Conservation (phyloP, 2,888 invertebrate species). For the Meta bourneti region DNA sequence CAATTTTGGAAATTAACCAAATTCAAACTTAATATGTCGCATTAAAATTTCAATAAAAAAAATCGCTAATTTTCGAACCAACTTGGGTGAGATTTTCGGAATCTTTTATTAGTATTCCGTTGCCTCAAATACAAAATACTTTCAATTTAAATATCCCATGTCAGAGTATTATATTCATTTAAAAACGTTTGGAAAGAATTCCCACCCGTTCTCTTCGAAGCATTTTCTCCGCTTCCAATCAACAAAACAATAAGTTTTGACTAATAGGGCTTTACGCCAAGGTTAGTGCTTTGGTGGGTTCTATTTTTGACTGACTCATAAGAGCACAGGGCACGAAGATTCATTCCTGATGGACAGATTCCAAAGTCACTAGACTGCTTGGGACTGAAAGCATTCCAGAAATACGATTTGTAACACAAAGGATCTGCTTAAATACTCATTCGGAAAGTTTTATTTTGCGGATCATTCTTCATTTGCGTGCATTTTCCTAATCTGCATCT, state of each 20-base stretch:
- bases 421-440: too few species aligned
- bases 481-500: too few species aligned
- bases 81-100: too few species aligned
- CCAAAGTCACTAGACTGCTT: slow-evolving; percentile 7
- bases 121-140: too few species aligned
- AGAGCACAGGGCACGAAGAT: not conserved
- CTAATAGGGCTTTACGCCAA: not conserved
- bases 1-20: too few species aligned
- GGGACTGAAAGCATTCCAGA: not conserved
- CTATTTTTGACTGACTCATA: not conserved
- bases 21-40: too few species aligned
- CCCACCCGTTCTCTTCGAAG: not conserved
- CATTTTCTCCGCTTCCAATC: not conserved
- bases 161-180: not conserved
- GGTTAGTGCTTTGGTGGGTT: not conserved
- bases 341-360: slow-evolving; percentile 7
- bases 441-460: too few species aligned
- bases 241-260: not conserved
- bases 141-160: too few species aligned
- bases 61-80: too few species aligned
- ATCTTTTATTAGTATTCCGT: too few species aligned
- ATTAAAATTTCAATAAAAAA: too few species aligned
- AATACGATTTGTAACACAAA: not conserved
- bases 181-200: not conserved
- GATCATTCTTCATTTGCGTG: too few species aligned